Base-by-base conservation (phyloP, 30 jellyfish, hydroid and myxozoan species). In the Hydractinia echinata region DNA sequence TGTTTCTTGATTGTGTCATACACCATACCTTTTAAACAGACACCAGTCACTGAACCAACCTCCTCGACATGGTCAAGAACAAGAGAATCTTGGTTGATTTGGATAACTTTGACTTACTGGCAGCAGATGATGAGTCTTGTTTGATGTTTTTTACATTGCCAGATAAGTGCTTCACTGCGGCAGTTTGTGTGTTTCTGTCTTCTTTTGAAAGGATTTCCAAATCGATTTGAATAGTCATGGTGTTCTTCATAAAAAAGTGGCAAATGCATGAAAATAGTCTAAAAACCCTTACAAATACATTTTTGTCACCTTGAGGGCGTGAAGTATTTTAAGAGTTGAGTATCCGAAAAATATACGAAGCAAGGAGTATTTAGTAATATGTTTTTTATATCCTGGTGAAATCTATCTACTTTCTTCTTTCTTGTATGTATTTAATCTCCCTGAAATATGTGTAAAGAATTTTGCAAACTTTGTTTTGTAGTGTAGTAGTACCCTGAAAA, bases 31-130 rank as follows among this genome's bases (percentile, higher is more conserved):
- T 82, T 78, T 20, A 82, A 68, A 72, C 99, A 94, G 10, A 94
- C 89, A 3, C 91, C 96, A 74, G 96, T 73, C 39, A 88, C 91
- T 1, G 81, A 76, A 4, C 99, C 99, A 67, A 94, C 97, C 64
- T 89, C 88, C 64, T 83, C 82, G 10, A 94, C 92, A 14, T 70
- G 84, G 62, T 82, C 82, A 66, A 94, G 58, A 14, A 85, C 54
- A 53, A 94, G 55, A 11, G 94, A 82, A 67, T 94, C 99, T 7
- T 86, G 86, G 58, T 77, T 92, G 15, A 94, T 81, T 11, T 80
- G 60, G 77, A 94, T 84, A n/a, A 78, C 78, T 73, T 83, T 88
- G 64, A 88, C 84, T 13, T 79, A 66, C 74, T 76, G 15, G 96
- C 96, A 53, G 71, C 95, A 6, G 91, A 53, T 15, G 87, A 39